Evolutionary conservation across 2,888 invertebrate genomes (phyloP).

Genomic region (Geophilus truncorum): DNA sequence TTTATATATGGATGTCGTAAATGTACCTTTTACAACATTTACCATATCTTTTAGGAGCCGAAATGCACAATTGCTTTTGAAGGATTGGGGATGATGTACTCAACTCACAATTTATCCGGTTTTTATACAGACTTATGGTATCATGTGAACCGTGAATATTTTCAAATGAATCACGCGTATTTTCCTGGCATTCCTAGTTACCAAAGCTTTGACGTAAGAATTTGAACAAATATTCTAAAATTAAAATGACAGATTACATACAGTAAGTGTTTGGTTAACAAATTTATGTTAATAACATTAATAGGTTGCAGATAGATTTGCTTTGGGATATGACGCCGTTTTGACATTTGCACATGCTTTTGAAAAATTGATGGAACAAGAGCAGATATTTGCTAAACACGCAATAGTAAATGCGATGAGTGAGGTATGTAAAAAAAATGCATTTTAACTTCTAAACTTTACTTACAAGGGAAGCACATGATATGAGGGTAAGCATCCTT

Average conservation of each 20-base stretch:
- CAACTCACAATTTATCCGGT: neutral
- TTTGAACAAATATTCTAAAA: too few relatives aligned
- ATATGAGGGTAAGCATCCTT: too few relatives aligned
- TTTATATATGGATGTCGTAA: neutral
- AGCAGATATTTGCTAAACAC: neutral
- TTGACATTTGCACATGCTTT: neutral
- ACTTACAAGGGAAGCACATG: too few relatives aligned
- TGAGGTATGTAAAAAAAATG: neutral
- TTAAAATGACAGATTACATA: too few relatives aligned
- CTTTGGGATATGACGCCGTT: neutral
- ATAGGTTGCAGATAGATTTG: neutral
- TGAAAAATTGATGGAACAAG: neutral
- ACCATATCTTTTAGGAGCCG: too few relatives aligned
- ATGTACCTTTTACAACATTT: too few relatives aligned
- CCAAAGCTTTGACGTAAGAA: neutral
- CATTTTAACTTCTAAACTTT: too few relatives aligned
- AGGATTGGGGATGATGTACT: neutral
- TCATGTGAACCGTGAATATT: neutral
- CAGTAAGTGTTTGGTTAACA: too few relatives aligned
- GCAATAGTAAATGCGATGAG: neutral
- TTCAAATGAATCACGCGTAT: neutral
- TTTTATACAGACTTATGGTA: neutral
- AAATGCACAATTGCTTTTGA: neutral
- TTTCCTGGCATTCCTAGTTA: neutral
- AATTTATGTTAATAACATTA: too few relatives aligned